These are phyloP conservation scores for Paradisaea rubra DNA, from an alignment of 2,113 vertebrate genomes.

Conservation along the genomic window DNA sequence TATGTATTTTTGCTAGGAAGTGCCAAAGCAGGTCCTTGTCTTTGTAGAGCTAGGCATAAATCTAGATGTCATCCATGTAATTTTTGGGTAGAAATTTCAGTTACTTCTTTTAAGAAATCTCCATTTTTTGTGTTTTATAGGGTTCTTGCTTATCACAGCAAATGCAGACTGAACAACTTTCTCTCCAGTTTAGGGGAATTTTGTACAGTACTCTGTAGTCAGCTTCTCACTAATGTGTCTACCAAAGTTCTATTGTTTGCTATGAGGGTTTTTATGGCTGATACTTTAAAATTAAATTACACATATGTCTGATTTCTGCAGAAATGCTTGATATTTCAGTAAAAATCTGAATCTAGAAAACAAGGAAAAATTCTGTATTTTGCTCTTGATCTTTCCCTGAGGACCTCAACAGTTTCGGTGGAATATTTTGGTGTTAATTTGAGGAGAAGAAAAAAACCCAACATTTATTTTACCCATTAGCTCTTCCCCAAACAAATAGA, in stretches of 20 bases:
- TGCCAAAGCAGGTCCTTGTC: not conserved
- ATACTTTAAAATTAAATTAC: not conserved
- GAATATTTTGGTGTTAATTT: not conserved
- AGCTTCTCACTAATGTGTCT: not conserved
- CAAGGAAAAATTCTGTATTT: not conserved
- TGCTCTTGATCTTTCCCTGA: not conserved
- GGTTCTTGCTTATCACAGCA: not conserved
- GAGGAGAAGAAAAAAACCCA: not conserved
- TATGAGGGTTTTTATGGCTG: not conserved
- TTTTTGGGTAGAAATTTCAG: not conserved
- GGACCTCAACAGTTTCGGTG: not conserved
- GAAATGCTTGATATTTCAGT: not conserved
- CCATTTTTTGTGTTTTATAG: fast-evolving
- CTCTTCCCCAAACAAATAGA: not conserved
- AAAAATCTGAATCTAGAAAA: not conserved
- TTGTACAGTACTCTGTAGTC: not conserved
- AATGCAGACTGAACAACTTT: not conserved
- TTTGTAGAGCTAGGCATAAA: not conserved
- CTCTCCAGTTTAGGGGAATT: not conserved
- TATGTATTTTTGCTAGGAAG: not conserved
- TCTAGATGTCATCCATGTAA: not conserved
- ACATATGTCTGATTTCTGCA: not conserved
- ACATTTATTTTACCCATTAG: not conserved
- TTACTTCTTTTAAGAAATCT: not conserved
- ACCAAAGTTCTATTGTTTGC: not conserved